Evolutionary conservation across 2,797 vertebrate species (phyloP), one percentile per base, ranked within the genome.

Genomic region (Zenarchopterus dispar): DNA sequence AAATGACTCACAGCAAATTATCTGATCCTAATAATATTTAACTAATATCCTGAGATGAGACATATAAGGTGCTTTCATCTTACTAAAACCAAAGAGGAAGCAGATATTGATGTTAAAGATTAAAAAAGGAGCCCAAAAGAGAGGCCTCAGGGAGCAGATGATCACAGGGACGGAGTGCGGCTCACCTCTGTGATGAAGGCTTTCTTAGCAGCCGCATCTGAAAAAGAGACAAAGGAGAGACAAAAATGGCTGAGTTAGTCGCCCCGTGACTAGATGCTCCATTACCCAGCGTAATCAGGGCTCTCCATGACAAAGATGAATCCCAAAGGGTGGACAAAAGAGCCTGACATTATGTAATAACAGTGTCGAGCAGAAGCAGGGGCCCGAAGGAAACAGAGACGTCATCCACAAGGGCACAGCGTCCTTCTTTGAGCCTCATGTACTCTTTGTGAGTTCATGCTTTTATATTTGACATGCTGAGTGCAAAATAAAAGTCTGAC

Each of bases 161-260:
- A 80, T 70, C 54, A 75, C 52, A 67, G 44, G 22, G 44, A 70
- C 47, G 58, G 54, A 54, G 39, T 54, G 55, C 2, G n/a, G 58
- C 84, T 86, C 85, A 94, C 94, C 93, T 95, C 94, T 82, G 93
- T 92, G 81, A 93, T 89, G 77, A 89, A 91, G 74, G 91, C 82
- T 88, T 92, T 94, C 84, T 84, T 93, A 42, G 88, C 90, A 56
- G 84, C 83, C 67, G 89, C 84, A 57, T 94, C 93, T 94, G 62
- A 80, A 13, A 78, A n/a, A 47, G 61, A 56, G 15, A 51, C 15
- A 21, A 41, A 47, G 11, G 31, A 81, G 39, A 70, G 64, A 70
- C 15, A 62, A 42, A 55, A 36, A 66, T 10, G 33, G 23, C 41
- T 36, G 24, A 28, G 62, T 89, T 80, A 81, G 79, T 74, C 13